Conservation (phyloP, 2,888 invertebrate genomes). For the Desoria tigrina region DNA sequence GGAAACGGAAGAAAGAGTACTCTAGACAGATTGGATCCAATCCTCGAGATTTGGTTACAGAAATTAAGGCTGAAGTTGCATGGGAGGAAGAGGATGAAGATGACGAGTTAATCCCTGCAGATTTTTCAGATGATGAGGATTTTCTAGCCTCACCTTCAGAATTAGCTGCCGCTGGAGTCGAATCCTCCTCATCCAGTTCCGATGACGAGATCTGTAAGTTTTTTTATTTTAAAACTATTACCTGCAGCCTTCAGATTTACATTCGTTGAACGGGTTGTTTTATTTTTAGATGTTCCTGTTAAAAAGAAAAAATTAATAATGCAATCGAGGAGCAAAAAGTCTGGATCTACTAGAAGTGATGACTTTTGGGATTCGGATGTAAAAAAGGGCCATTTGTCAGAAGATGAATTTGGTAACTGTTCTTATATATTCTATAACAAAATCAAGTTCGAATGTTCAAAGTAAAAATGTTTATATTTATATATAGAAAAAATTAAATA, state of each 20-base stretch:
- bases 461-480: no score
- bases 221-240: no score
- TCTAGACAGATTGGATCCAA: neutral
- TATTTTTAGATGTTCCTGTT: neutral
- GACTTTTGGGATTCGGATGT: neutral
- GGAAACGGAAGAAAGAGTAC: neutral
- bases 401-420: no score
- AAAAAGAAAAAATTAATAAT: neutral
- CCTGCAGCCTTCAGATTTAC: no score
- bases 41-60: neutral
- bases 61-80: neutral
- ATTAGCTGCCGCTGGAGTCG: neutral
- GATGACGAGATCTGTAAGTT: neutral
- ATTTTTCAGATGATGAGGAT: constrained; percentile 6
- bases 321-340: neutral
- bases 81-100: constrained; percentile 7
- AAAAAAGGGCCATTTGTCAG: no score
- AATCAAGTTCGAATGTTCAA: no score
- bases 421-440: no score
- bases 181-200: neutral
- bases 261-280: no score
- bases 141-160: neutral
- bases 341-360: neutral
- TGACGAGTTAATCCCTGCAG: neutral
- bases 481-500: no score